These are phyloP conservation scores for Toxotes chatareus DNA, from an alignment of 2,113 vertebrate genomes.

Conservation along the genomic window DNA sequence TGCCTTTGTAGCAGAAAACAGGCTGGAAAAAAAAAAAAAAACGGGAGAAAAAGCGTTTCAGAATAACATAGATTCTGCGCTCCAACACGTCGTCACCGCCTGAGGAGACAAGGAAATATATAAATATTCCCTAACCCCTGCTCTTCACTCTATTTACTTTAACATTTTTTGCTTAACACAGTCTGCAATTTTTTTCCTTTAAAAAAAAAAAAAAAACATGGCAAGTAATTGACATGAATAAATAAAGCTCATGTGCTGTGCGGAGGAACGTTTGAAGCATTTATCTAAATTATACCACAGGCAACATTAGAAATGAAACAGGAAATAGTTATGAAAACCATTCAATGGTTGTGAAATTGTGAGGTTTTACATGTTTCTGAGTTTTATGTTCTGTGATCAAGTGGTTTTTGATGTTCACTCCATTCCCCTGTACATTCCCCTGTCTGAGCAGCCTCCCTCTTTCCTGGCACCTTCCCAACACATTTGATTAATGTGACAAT, in stretches of 20 bases:
- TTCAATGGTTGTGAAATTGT: neutral
- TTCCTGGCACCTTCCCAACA: neutral
- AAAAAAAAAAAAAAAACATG: conserved; percentile 2
- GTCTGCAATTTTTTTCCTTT: conserved; percentile 13
- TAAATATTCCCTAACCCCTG: conserved; percentile 65
- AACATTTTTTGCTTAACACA: conserved; percentile 60
- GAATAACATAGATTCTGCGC: conserved; percentile 84
- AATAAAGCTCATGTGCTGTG: conserved; percentile 35
- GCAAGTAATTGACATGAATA: conserved; percentile 58
- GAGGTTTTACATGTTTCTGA: conserved; percentile 1
- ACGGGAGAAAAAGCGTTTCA: conserved; percentile 77
- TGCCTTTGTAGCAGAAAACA: conserved; percentile 84
- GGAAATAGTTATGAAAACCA: conserved; percentile 18
- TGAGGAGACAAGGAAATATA: conserved; percentile 71
- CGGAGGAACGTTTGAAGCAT: conserved; percentile 37
- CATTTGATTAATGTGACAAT: neutral
- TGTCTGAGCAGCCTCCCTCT: neutral
- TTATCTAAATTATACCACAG: conserved; percentile 56
- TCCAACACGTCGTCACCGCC: conserved; percentile 71
- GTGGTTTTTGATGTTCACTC: neutral
- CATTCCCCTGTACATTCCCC: neutral
- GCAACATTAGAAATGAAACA: conserved; percentile 43
- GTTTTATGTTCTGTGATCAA: conserved; percentile 9
- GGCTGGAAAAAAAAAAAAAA: conserved; percentile 60
- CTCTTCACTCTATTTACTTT: conserved; percentile 60